Percentiles rank a stretch among this genome's conserved stretches.
Conservation (phyloP, 1,140 invertebrate species). For the Achatina immaculata region DNA sequence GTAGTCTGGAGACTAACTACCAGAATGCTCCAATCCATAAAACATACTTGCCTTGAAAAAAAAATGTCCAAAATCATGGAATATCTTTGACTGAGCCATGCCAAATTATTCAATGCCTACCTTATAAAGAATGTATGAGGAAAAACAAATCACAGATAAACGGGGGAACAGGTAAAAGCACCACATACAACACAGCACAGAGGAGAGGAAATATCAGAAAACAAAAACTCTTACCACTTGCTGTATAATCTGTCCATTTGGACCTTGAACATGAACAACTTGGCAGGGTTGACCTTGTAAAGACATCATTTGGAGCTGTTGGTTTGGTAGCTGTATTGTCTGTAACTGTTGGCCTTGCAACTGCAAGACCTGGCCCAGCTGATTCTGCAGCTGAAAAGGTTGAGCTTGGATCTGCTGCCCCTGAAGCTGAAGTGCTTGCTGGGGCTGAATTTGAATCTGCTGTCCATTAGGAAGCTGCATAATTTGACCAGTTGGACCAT, state of each 20-base stretch:
- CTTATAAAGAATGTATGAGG: too few species aligned
- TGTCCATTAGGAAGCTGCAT: constrained; percentile 31
- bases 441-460: constrained; percentile 12
- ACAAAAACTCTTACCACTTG: constrained; percentile 34
- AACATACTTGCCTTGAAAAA: too few species aligned
- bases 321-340: constrained; percentile 25
- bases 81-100: too few species aligned
- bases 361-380: constrained; percentile 8
- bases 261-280: constrained; percentile 33
- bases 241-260: constrained; percentile 38
- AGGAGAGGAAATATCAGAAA: neutral
- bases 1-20: too few species aligned
- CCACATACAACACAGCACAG: neutral
- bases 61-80: too few species aligned
- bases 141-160: too few species aligned
- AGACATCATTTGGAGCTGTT: constrained; percentile 32
- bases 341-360: constrained; percentile 21
- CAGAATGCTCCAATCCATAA: too few species aligned
- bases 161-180: too few species aligned
- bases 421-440: constrained; percentile 20
- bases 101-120: too few species aligned
- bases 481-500: constrained; percentile 8
- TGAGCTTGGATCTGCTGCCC: constrained; percentile 24
- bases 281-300: constrained; percentile 37
- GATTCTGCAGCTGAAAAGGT: constrained; percentile 30